Evolutionary conservation across 2,888 invertebrate species (phyloP).

Genomic region (Linnaemya vulpina): DNA sequence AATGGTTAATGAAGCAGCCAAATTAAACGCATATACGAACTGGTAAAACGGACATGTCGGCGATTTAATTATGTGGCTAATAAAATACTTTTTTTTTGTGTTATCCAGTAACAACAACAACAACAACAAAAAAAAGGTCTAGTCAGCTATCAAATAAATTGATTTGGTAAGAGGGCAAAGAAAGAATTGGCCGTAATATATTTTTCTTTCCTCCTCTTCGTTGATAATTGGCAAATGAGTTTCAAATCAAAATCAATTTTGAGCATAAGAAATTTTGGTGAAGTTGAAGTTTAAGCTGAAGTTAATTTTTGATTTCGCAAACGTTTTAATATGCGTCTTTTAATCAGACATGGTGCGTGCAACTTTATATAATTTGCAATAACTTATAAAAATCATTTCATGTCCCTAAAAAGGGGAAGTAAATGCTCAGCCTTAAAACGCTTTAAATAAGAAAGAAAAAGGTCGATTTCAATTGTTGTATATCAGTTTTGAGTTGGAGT

Average conservation of each 20-base stretch:
- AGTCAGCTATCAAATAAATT: not conserved
- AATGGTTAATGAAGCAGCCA: constrained; percentile 5
- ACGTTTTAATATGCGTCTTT: not conserved
- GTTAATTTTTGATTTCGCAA: not conserved
- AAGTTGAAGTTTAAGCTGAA: not conserved
- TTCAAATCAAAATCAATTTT: not conserved
- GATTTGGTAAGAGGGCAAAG: constrained; percentile 6
- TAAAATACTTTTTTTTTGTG: not conserved
- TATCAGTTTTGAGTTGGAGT: not conserved
- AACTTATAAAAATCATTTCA: not conserved
- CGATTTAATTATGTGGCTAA: constrained; percentile 3
- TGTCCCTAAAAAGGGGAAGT: not conserved
- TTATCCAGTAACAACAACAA: not conserved
- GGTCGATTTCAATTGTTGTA: not conserved
- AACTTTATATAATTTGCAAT: not conserved
- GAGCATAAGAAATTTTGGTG: not conserved
- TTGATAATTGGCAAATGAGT: not conserved
- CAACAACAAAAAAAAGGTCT: not conserved
- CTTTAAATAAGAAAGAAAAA: not conserved
- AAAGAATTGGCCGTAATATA: not conserved
- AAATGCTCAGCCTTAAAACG: not conserved
- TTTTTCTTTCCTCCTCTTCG: not conserved
- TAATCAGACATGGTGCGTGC: not conserved
- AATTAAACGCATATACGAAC: not conserved
- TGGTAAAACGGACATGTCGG: not conserved